These are phyloP conservation scores for Mesaphorura yosii DNA, from an alignment of 1,140 invertebrate genomes.

Conservation along the genomic window DNA sequence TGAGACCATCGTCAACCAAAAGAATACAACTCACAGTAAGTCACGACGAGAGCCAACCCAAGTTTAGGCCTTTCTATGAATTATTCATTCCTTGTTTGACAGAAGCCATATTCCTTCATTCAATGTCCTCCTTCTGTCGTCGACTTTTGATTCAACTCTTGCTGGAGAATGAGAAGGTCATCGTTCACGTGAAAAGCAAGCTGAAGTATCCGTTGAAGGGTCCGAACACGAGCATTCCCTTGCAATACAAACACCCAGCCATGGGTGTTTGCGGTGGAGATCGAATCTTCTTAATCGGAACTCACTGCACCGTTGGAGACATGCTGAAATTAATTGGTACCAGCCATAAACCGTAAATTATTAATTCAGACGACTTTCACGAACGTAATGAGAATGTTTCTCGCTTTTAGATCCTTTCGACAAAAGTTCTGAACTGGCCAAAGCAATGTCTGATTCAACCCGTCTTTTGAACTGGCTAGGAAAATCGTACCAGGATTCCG, in stretches of 20 bases:
- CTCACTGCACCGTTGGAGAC: conserved; percentile 19
- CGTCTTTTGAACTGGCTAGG: too few relatives aligned
- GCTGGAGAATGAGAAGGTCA: conserved; percentile 70
- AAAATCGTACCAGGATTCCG: too few relatives aligned
- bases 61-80: background rate
- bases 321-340: conserved; percentile 22
- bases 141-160: conserved; percentile 71
- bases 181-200: conserved; percentile 54
- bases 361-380: too few relatives aligned
- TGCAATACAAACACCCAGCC: conserved; percentile 30
- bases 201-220: conserved; percentile 18
- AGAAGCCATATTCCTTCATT: conserved; percentile 44
- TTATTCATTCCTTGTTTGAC: conserved; percentile 12
- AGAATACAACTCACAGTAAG: conserved; percentile 45
- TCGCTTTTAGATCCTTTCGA: too few relatives aligned
- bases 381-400: too few relatives aligned
- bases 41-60: conserved; percentile 7
- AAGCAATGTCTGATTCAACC: too few relatives aligned
- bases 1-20: conserved; percentile 56
- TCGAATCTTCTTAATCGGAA: conserved; percentile 21
- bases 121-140: conserved; percentile 74
- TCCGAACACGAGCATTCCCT: conserved; percentile 12
- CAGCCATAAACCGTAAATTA: too few relatives aligned
- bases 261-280: conserved; percentile 25
- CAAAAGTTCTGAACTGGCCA: too few relatives aligned